Base-by-base conservation (phyloP, 2,888 invertebrate genomes). In the Synanthedon formicaeformis region DNA sequence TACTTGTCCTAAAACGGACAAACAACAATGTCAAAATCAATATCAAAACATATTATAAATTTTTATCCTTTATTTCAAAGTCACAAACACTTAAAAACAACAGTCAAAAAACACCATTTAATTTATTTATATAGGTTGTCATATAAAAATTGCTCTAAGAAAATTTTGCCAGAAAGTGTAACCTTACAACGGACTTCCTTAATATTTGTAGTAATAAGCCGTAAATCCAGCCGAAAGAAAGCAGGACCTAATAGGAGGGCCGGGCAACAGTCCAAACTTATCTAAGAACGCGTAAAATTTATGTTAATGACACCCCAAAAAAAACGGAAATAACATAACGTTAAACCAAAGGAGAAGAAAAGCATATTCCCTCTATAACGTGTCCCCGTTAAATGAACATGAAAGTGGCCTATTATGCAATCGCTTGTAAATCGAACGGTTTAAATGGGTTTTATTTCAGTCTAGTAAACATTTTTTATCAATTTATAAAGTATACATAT, bases 271-370 rank as follows among this genome's bases (percentile, higher is more conserved):
- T 75, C 78, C 75, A 74, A 74, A 74, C 73, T 78, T 80, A 80
- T 80, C 74, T 78, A 65, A 66, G 68, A 70, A 73, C 63, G 71
- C 79, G 78, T 79, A 77, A 78, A 81, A 81, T 81, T 81, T 81
- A 81, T 81, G 81, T 81, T 81, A 82, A 82, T 81, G 79, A 81
- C 68, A 60, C 70, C 66, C 67, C 67, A 65, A 50, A 34, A 27
- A 62, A 67, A 70, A 66, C 71, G 71, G 68, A 75, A 78, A 73
- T 73, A 77, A 71, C 73, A 73, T 75, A 73, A 70, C 75, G 73
- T 76, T 73, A 73, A 75, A 74, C 71, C 66, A 73, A 75, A 75
- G 58, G 57, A 60, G 64, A 61, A 63, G 71, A 73, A 23, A 73
- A 71, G 70, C 67, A 69, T 65, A 60, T 69, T 59, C 67, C 69